These are phyloP conservation scores for Xestia xanthographa DNA, from an alignment of 2,888 invertebrate genomes.

Conservation along the genomic window DNA sequence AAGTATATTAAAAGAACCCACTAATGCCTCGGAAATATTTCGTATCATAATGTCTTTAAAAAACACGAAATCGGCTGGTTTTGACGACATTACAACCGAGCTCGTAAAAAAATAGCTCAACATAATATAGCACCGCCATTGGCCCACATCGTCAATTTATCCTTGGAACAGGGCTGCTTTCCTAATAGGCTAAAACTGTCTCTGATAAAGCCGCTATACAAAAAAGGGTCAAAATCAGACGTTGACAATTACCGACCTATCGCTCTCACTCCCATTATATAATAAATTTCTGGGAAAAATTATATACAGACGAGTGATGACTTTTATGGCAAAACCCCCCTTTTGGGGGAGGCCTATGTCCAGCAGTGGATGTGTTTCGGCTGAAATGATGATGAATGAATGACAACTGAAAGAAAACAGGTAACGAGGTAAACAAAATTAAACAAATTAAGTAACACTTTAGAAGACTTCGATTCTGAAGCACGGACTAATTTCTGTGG, in stretches of 20 bases:
- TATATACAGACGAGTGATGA: too few relatives aligned
- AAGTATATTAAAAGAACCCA: conserved; percentile 25
- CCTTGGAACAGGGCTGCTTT: not conserved
- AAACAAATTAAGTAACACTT: not conserved
- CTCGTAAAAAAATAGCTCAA: conserved; percentile 8
- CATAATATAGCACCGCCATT: conserved; percentile 7
- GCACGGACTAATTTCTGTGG: too few relatives aligned
- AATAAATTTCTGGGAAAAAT: too few relatives aligned
- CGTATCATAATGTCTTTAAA: conserved; percentile 2
- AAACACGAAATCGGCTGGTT: conserved; percentile 19
- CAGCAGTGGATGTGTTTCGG: too few relatives aligned
- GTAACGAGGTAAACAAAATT: conserved; percentile 2
- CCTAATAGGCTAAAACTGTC: too few relatives aligned
- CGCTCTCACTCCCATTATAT: too few relatives aligned
- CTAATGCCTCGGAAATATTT: conserved; percentile 4
- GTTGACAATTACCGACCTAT: too few relatives aligned
- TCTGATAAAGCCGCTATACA: too few relatives aligned
- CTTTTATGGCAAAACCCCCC: not conserved
- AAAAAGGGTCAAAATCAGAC: too few relatives aligned
- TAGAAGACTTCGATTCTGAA: conserved; percentile 1
- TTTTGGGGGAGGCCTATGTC: too few relatives aligned
- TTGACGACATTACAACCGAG: conserved; percentile 18
- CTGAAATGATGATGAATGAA: too few relatives aligned
- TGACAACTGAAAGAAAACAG: not conserved
- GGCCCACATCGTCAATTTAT: not conserved